Conservation (phyloP, 2,113 vertebrate species). For the Triplophysa rosa region DNA sequence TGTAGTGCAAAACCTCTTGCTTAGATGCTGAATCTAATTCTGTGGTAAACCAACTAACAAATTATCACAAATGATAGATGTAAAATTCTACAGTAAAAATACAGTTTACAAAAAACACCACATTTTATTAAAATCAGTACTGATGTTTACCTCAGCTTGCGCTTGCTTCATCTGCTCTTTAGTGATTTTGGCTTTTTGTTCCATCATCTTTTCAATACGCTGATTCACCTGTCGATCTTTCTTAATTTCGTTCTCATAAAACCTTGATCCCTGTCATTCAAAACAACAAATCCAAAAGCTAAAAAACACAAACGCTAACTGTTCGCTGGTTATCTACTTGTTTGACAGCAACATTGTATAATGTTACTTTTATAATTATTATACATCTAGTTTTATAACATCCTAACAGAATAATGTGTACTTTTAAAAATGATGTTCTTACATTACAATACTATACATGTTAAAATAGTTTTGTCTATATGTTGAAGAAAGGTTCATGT, state of each 20-base stretch:
- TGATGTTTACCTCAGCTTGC: conserved; percentile 80
- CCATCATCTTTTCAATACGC: conserved; percentile 91
- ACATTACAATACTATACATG: too few relatives aligned
- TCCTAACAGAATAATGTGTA: too few relatives aligned
- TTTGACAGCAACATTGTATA: too few relatives aligned
- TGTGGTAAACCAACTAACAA: too few relatives aligned
- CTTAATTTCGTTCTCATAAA: conserved; percentile 94
- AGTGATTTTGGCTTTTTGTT: conserved; percentile 83
- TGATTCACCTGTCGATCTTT: conserved; percentile 93
- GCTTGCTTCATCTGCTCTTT: conserved; percentile 84
- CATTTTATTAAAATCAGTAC: neutral
- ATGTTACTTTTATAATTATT: too few relatives aligned
- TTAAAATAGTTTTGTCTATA: neutral
- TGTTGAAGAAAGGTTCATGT: too few relatives aligned
- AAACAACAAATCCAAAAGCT: neutral
- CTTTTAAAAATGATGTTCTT: too few relatives aligned
- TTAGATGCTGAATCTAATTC: neutral
- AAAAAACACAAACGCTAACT: neutral
- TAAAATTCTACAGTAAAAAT: too few relatives aligned
- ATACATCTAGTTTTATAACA: too few relatives aligned
- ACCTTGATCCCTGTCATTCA: conserved; percentile 86
- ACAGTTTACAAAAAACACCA: neutral
- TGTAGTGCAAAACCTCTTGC: conserved; percentile 56
- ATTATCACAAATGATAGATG: too few relatives aligned
- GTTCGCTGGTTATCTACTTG: too few relatives aligned